A percentile compares a stretch with the other conserved stretches of the same genome.
Evolutionary conservation across 23 tunicate genomes (phyloP).

Genomic region (Halocynthia aurantium): DNA sequence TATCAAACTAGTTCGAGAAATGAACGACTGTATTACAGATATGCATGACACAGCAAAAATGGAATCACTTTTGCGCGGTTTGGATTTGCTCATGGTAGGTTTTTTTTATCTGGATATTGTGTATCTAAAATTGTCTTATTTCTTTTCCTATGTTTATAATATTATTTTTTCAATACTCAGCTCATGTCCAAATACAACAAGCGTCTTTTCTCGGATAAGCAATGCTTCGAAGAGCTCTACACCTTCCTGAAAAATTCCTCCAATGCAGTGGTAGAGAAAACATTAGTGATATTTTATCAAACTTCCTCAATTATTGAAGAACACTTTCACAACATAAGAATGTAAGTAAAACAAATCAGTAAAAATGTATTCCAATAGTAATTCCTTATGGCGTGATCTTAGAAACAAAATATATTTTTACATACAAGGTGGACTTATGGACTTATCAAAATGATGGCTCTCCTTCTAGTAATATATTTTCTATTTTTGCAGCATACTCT

Average conservation of each 20-base stretch:
- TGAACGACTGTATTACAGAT: conserved; percentile 52
- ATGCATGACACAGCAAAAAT: conserved; percentile 40
- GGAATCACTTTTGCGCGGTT: conserved; percentile 33
- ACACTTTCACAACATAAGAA: conserved; percentile 54
- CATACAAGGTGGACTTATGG: too few species aligned
- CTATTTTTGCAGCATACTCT: conserved; percentile 39
- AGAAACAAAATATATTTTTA: too few species aligned
- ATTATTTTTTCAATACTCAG: conserved; percentile 12
- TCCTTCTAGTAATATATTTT: too few species aligned
- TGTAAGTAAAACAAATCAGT: conserved; percentile 23
- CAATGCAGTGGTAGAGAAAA: conserved; percentile 45
- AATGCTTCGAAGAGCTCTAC: conserved; percentile 65
- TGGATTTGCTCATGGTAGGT: conserved; percentile 48
- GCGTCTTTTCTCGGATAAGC: conserved; percentile 42
- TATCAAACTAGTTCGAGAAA: conserved; percentile 44
- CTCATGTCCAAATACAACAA: conserved; percentile 44
- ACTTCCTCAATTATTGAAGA: conserved; percentile 61
- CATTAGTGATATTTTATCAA: conserved; percentile 43
- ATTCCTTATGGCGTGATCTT: too few species aligned
- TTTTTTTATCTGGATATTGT: not conserved
- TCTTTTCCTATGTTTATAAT: too few species aligned
- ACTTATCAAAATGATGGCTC: too few species aligned
- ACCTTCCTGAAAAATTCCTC: conserved; percentile 36
- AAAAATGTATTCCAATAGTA: not conserved
- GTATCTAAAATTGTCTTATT: too few species aligned